Percentiles rank a stretch among this genome's conserved stretches.
phyloP scores from a whole-genome alignment of 2,797 vertebrate species.

The Urophycis tenuis region DNA sequence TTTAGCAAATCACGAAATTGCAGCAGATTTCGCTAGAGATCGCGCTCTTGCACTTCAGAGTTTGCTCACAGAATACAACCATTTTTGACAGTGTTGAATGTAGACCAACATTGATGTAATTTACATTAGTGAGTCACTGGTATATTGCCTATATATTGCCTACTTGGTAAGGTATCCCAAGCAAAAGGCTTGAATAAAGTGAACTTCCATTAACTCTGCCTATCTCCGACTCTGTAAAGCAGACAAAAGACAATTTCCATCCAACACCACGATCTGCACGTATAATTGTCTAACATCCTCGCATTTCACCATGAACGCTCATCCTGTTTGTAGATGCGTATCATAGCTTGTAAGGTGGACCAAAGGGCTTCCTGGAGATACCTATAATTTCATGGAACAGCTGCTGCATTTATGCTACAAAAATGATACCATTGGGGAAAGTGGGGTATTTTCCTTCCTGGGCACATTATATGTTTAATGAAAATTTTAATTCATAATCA shows the following conservation, averaged over 20 bases:
- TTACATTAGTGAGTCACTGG: not conserved
- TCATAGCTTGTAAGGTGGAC: constrained; percentile 20
- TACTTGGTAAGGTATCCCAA: not conserved
- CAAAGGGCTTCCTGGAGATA: constrained; percentile 23
- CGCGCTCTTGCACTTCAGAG: not conserved
- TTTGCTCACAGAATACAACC: not conserved
- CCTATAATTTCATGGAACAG: constrained; percentile 56
- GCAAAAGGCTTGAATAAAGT: not conserved
- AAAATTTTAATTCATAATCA: constrained; percentile 61
- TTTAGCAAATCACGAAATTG: not conserved
- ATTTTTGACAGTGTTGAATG: not conserved
- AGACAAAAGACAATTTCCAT: not conserved
- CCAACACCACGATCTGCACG: constrained; percentile 15
- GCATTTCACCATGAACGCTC: not conserved
- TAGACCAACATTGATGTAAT: not conserved
- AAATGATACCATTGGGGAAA: constrained; percentile 28
- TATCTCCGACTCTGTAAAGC: constrained; percentile 17
- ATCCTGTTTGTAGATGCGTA: not conserved
- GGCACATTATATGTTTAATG: constrained; percentile 54
- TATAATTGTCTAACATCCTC: constrained; percentile 8
- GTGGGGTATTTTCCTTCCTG: constrained; percentile 10
- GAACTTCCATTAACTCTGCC: constrained; percentile 23
- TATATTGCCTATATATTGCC: not conserved
- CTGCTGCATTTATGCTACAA: constrained; percentile 33
- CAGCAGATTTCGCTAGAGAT: not conserved